A percentile compares a stretch with the other conserved stretches of the same genome.
These are phyloP conservation scores for Nettapus auritus DNA, from an alignment of 2,113 vertebrate species.

Conservation along the genomic window DNA sequence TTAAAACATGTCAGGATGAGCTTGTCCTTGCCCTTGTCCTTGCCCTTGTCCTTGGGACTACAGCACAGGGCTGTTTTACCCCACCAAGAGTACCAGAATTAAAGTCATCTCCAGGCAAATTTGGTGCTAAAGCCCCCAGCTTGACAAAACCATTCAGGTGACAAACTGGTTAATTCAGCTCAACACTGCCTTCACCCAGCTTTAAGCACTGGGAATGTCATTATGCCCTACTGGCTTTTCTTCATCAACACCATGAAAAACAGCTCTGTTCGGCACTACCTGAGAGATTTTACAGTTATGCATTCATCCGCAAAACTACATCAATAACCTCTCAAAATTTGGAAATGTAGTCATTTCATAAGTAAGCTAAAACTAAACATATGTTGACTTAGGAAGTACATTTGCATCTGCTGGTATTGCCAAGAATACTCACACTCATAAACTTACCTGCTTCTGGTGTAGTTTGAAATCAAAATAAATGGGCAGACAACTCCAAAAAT, in stretches of 20 bases:
- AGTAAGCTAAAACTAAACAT: slow-evolving; percentile 1
- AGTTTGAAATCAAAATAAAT: neutral
- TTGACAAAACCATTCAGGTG: neutral
- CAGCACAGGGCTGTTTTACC: neutral
- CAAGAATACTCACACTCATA: neutral
- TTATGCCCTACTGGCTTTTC: neutral
- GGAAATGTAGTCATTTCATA: slow-evolving; percentile 41
- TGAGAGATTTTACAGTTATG: neutral
- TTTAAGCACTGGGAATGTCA: neutral
- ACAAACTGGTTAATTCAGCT: neutral
- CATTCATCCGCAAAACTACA: slow-evolving; percentile 17
- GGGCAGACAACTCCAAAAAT: neutral
- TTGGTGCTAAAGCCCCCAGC: rapidly evolving
- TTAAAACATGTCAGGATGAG: neutral
- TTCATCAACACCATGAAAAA: neutral
- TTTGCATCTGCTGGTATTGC: neutral
- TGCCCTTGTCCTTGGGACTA: neutral
- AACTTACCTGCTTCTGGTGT: neutral
- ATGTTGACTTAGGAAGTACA: slow-evolving; percentile 49
- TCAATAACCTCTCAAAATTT: neutral
- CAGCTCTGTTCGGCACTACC: neutral
- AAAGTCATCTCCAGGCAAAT: neutral
- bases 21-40: neutral
- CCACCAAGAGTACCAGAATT: neutral
- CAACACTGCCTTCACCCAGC: neutral